phyloP scores from a whole-genome alignment of 1,140 invertebrate species.

The Pygmarrhopalites habei region DNA sequence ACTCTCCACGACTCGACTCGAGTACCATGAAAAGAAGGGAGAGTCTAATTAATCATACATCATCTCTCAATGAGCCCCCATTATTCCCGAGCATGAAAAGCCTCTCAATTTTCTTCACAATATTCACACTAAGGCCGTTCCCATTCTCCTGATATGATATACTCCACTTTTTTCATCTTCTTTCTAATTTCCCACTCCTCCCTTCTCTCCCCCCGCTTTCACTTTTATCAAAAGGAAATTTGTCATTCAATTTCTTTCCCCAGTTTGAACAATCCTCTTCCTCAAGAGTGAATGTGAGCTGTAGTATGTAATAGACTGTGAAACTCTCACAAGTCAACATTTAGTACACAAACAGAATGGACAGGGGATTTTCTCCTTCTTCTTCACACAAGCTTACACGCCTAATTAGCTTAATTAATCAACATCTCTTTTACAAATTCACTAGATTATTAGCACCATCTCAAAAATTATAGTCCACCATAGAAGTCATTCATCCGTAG shows the following conservation, averaged over 20 bases:
- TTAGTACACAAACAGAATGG: too few relatives aligned
- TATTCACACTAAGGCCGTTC: neutral
- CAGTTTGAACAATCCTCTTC: too few relatives aligned
- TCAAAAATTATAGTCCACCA: too few relatives aligned
- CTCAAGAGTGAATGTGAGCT: neutral
- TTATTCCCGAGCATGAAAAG: neutral
- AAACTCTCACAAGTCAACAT: neutral
- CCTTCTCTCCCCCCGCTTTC: neutral
- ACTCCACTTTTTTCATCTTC: too few relatives aligned
- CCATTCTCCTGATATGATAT: too few relatives aligned
- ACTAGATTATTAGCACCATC: too few relatives aligned
- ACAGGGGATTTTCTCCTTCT: too few relatives aligned
- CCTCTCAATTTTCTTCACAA: neutral
- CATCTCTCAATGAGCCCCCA: too few relatives aligned
- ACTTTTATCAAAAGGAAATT: neutral
- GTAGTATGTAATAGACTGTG: conserved; percentile 3
- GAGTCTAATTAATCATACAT: conserved; percentile 8
- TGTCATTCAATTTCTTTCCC: conserved; percentile 7
- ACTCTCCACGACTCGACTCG: too few relatives aligned
- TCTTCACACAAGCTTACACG: neutral
- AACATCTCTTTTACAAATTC: neutral
- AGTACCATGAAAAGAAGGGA: too few relatives aligned
- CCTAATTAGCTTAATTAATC: conserved; percentile 11
- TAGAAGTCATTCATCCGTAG: too few relatives aligned
- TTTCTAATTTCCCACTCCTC: neutral